Conservation (phyloP, 2,113 vertebrate species). For the Oophaga pumilio region DNA sequence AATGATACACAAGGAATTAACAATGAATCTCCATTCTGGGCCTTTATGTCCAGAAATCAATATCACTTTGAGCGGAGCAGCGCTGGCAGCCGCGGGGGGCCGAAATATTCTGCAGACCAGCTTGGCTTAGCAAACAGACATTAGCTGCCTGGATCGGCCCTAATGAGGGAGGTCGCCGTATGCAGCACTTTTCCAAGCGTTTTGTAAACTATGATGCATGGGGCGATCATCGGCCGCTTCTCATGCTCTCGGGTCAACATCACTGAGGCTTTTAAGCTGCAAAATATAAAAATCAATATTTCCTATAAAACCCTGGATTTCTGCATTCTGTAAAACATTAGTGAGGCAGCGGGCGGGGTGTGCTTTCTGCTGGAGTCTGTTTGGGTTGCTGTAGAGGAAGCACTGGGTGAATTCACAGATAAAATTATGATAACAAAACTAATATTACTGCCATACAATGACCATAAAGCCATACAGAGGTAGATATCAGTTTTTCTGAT, state of each 20-base stretch:
- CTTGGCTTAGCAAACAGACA: constrained; percentile 29
- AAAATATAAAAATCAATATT: neutral
- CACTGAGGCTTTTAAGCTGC: neutral
- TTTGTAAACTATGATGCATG: constrained; percentile 41
- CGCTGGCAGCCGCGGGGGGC: constrained; percentile 1
- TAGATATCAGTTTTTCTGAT: too few relatives aligned
- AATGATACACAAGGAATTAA: constrained; percentile 49
- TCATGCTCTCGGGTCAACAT: neutral
- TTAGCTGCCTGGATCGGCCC: neutral
- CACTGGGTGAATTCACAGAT: neutral
- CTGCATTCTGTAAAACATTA: neutral
- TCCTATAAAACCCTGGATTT: neutral
- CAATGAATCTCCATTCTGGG: neutral
- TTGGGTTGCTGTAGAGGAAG: neutral
- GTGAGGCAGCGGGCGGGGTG: neutral
- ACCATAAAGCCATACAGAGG: too few relatives aligned
- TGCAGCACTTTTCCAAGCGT: neutral
- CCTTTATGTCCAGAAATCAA: constrained; percentile 40
- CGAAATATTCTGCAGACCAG: neutral
- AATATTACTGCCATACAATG: too few relatives aligned
- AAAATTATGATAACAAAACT: too few relatives aligned
- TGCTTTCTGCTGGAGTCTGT: neutral
- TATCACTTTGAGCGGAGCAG: constrained; percentile 40
- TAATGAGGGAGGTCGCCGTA: constrained; percentile 37
- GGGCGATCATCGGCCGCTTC: neutral